Base-by-base conservation (phyloP, 2,888 invertebrate genomes). In the Caenorhabditis sp. region DNA sequence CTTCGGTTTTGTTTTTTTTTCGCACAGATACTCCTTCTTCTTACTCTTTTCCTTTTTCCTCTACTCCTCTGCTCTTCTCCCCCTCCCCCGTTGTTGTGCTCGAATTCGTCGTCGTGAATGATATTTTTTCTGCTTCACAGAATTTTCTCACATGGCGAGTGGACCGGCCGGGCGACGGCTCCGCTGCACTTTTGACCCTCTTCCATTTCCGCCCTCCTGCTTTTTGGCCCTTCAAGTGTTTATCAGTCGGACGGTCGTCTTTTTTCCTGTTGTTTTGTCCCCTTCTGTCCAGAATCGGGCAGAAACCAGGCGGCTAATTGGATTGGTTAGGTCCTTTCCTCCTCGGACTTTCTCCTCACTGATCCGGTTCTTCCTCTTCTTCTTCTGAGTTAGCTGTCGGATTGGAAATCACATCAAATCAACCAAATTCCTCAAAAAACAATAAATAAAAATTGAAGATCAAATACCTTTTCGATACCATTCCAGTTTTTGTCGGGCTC, bases 121-220 rank as follows among this genome's bases (percentile, higher is more conserved):
- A 66, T 66, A 66, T 66, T 66, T n/a, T n/a, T 66, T 66, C 66
- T 66, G 66, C 66, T 56, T 66, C 66, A 66, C 50, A 50, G 56
- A 37, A 62, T 48, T 62, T 46, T 37, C 53, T 62, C 70, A 45
- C 61, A 45, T 45, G 58, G 41, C 43, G 52, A 39, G 50, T 35
- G 30, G 26, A 45, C 37, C 48, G 43, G 46, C 39, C 32, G 48
- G n/a, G 26, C 15, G 53, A 15, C n/a, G 13, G 22, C 41, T 65
- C 39, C 43, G 17, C 35, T 72, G 58, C 30, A 50, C 50, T 62
- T 27, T 62, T 48, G 24, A 35, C 6, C 37, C 48, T 66, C 35
- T 46, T 26, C 24, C 15, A 17, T 32, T 52, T 52, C 43, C 27
- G 15, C 48, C 30, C 27, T 24, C 30, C 30, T 30, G 9, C 13